These are phyloP conservation scores for Acanthisitta chloris DNA, from an alignment of 2,113 vertebrate species.

Conservation along the genomic window DNA sequence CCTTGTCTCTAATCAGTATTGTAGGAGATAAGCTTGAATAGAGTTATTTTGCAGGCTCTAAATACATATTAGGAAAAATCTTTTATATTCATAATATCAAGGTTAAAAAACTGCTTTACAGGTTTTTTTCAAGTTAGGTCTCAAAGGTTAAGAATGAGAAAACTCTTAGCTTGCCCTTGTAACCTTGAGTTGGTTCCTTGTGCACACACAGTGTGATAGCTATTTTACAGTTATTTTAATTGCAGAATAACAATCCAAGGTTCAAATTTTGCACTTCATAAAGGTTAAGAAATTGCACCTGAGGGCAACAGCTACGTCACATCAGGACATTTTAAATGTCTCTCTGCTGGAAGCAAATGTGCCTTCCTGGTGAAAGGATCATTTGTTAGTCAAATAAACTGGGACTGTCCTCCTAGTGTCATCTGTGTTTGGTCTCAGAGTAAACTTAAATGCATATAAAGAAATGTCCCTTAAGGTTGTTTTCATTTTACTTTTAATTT, in stretches of 20 bases:
- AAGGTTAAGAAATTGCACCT: constrained; percentile 5
- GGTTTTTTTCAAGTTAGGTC: not conserved
- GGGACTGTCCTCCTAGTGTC: not conserved
- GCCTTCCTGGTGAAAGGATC: not conserved
- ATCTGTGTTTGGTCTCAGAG: not conserved
- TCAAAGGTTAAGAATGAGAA: not conserved
- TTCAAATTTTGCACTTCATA: not conserved
- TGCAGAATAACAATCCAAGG: not conserved
- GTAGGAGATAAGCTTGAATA: not conserved
- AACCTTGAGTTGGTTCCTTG: not conserved
- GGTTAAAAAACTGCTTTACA: not conserved
- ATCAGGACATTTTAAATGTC: not conserved
- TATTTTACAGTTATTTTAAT: constrained; percentile 42
- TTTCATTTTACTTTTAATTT: not conserved
- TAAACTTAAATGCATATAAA: not conserved
- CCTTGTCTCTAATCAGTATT: not conserved
- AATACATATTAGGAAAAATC: not conserved
- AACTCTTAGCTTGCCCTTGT: not conserved
- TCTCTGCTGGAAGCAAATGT: not conserved
- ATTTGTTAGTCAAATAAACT: constrained; percentile 35
- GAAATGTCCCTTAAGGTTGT: not conserved
- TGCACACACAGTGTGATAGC: not conserved
- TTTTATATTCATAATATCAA: not conserved
- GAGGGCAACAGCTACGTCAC: not conserved
- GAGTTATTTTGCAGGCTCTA: not conserved